Conservation (phyloP, 2,797 vertebrate genomes). For the Echeneis naucrates region DNA sequence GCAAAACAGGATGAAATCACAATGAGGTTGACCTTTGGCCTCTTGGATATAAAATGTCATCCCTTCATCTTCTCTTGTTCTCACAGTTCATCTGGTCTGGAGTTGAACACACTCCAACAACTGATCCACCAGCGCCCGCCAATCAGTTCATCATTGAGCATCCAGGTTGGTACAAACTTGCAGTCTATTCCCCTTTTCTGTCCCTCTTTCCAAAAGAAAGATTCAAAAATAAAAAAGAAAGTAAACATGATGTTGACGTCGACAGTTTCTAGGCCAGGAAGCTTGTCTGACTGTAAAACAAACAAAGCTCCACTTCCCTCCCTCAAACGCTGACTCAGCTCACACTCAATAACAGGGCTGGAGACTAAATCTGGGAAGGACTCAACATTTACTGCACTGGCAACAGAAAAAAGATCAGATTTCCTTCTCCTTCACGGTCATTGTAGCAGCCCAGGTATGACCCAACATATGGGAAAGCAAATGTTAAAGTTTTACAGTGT, state of each 20-base stretch:
- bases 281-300: slow-evolving; percentile 46
- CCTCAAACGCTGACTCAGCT: slow-evolving; percentile 52
- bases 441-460: slow-evolving; percentile 10
- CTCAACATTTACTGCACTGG: slow-evolving; percentile 31
- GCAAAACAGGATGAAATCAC: too few relatives aligned
- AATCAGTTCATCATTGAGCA: too few relatives aligned
- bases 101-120: too few relatives aligned
- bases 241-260: neutral
- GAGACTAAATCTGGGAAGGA: slow-evolving; percentile 29
- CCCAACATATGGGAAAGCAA: neutral
- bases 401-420: neutral
- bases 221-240: neutral
- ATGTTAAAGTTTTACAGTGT: slow-evolving; percentile 20
- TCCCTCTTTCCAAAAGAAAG: too few relatives aligned
- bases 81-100: too few relatives aligned
- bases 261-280: slow-evolving; percentile 15
- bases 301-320: slow-evolving; percentile 39
- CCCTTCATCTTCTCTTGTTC: too few relatives aligned
- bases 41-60: too few relatives aligned
- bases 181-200: too few relatives aligned
- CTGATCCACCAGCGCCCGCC: too few relatives aligned
- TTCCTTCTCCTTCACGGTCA: slow-evolving; percentile 20
- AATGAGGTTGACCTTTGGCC: too few relatives aligned
- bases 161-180: too few relatives aligned
- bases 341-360: slow-evolving; percentile 36